Percentiles rank a stretch among this genome's conserved stretches.
phyloP scores from a whole-genome alignment of 2,888 invertebrate genomes.

The Parascotia fuliginaria region DNA sequence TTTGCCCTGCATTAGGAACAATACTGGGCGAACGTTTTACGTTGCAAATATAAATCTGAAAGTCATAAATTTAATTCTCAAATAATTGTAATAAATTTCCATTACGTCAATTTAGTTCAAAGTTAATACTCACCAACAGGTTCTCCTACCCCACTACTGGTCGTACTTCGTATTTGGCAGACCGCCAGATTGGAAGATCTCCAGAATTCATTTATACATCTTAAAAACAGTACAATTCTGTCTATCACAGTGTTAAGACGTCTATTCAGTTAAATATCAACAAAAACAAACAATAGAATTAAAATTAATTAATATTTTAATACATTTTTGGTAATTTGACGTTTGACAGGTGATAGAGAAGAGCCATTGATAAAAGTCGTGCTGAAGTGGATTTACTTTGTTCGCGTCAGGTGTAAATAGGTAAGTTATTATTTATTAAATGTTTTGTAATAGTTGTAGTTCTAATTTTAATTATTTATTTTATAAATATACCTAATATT shows the following conservation, averaged over 20 bases:
- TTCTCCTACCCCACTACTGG: conserved; percentile 46
- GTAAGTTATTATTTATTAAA: conserved; percentile 28
- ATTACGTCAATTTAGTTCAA: conserved; percentile 25
- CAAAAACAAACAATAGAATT: conserved; percentile 34
- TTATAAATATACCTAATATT: no score
- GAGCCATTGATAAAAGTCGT: conserved; percentile 42
- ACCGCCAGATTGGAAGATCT: conserved; percentile 76
- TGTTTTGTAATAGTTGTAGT: neutral
- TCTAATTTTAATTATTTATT: no score
- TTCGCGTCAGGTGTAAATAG: conserved; percentile 31
- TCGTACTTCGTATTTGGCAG: conserved; percentile 85
- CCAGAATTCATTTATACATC: conserved; percentile 59
- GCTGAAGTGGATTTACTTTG: conserved; percentile 36
- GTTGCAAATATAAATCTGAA: no score
- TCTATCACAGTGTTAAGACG: conserved; percentile 63
- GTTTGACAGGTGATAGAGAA: conserved; percentile 46
- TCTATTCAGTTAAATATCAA: conserved; percentile 42
- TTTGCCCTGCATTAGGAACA: no score
- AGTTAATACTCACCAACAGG: conserved; percentile 28
- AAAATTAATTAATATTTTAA: conserved; percentile 20
- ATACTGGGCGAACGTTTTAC: no score
- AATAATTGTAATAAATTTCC: no score
- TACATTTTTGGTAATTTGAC: conserved; percentile 40
- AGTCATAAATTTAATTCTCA: neutral
- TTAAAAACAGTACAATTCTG: conserved; percentile 63